Evolutionary conservation across 2,888 invertebrate species (phyloP).

Genomic region (Epsilonema sp.): DNA sequence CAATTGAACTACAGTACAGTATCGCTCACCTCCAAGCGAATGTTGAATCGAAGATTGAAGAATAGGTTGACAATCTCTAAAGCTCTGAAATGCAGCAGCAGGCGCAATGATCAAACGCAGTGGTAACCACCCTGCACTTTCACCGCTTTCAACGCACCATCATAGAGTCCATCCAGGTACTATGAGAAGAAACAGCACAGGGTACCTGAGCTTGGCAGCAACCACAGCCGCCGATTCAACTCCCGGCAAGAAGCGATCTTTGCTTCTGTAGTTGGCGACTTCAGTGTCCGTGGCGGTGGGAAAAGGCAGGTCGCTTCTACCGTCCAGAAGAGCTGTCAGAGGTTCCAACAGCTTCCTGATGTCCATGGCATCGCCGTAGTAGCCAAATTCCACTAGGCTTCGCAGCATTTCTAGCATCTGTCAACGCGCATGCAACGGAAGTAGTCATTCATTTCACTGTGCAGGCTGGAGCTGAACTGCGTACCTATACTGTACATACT

Average conservation of each 20-base stretch:
- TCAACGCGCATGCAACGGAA: too few relatives aligned
- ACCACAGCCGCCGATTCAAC: constrained; percentile 27
- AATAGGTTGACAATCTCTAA: too few relatives aligned
- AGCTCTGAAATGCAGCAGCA: too few relatives aligned
- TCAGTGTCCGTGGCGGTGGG: constrained; percentile 19
- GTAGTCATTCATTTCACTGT: too few relatives aligned
- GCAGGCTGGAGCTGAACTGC: too few relatives aligned
- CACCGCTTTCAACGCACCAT: too few relatives aligned
- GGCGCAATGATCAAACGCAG: too few relatives aligned
- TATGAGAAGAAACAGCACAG: constrained; percentile 14
- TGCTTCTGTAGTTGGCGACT: constrained; percentile 16
- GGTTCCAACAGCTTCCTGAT: constrained; percentile 26
- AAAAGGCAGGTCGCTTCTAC: constrained; percentile 29
- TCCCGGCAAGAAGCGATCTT: constrained; percentile 21
- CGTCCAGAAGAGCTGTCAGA: constrained; percentile 28
- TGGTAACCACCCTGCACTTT: too few relatives aligned
- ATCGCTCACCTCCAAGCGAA: constrained; percentile 26
- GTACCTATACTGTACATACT: too few relatives aligned
- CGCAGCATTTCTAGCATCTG: constrained; percentile 29
- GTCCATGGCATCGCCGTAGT: constrained; percentile 26
- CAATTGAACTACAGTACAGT: too few relatives aligned
- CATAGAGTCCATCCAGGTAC: too few relatives aligned
- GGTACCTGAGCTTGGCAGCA: constrained; percentile 29
- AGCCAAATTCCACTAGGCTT: constrained; percentile 28
- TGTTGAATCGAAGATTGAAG: constrained; percentile 30